These are phyloP conservation scores for Camponotus fellah DNA, from an alignment of 2,888 invertebrate species.

Conservation along the genomic window DNA sequence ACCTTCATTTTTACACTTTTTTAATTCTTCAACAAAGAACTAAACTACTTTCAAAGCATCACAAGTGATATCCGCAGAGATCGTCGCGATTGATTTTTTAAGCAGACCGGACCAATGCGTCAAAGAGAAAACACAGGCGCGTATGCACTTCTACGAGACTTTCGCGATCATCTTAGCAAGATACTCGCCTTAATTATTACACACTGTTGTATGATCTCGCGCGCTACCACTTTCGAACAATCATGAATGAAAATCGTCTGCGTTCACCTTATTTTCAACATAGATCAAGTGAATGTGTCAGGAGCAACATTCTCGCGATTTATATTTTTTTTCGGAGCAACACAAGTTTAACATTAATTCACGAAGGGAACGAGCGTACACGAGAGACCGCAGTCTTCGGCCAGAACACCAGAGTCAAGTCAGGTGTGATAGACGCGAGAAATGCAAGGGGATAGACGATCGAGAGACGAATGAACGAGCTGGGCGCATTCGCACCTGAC, in stretches of 20 bases:
- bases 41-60: background rate
- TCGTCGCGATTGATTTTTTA: slow-evolving; percentile 18
- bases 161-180: background rate
- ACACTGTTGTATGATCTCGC: background rate
- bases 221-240: background rate
- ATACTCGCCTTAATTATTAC: background rate
- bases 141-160: background rate
- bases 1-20: background rate
- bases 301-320: too few species aligned
- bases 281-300: background rate
- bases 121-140: background rate
- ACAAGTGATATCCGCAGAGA: background rate
- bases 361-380: slow-evolving; percentile 38
- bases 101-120: background rate
- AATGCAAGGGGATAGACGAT: background rate
- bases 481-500: slow-evolving; percentile 54
- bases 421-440: slow-evolving; percentile 66
- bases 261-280: background rate
- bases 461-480: background rate
- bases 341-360: background rate
- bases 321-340: background rate
- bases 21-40: background rate
- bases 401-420: background rate
- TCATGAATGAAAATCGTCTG: slow-evolving; percentile 36
- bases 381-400: background rate